Percentiles rank a stretch among this genome's conserved stretches.
These are phyloP conservation scores for Caretta caretta DNA, from an alignment of 2,113 vertebrate genomes.

Conservation along the genomic window DNA sequence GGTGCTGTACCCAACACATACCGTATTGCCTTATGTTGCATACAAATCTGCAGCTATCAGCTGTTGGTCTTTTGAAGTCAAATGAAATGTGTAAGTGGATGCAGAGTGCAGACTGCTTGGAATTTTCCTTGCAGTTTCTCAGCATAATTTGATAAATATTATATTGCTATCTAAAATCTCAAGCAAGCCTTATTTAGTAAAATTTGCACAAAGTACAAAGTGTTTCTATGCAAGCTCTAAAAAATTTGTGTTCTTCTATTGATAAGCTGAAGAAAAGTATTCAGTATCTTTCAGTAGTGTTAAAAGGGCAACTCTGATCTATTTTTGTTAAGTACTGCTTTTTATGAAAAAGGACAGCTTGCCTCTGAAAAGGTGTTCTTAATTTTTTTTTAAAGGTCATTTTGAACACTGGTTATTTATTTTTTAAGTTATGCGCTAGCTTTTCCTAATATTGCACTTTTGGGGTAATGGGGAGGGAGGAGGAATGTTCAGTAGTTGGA, in stretches of 20 bases:
- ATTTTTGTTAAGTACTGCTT: conserved; percentile 21
- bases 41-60: conserved; percentile 38
- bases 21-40: conserved; percentile 67
- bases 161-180: conserved; percentile 40
- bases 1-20: conserved; percentile 49
- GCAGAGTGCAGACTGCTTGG: conserved; percentile 60
- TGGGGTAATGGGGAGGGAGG: conserved; percentile 13
- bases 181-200: conserved; percentile 75
- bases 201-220: conserved; percentile 76
- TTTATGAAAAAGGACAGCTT: conserved; percentile 38
- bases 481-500: neutral
- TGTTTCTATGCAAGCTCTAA: conserved; percentile 73
- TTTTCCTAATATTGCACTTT: conserved; percentile 65
- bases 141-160: conserved; percentile 28
- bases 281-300: conserved; percentile 23
- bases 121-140: conserved; percentile 56
- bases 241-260: conserved; percentile 42
- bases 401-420: conserved; percentile 44
- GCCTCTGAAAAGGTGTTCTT: conserved; percentile 19
- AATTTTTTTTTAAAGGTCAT: neutral
- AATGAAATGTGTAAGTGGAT: conserved; percentile 42
- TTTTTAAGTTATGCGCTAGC: conserved; percentile 47
- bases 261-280: conserved; percentile 59
- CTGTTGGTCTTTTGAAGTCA: conserved; percentile 62
- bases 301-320: conserved; percentile 48